phyloP scores from a whole-genome alignment of 2,888 invertebrate genomes.

The Yponomeuta evonymella region DNA sequence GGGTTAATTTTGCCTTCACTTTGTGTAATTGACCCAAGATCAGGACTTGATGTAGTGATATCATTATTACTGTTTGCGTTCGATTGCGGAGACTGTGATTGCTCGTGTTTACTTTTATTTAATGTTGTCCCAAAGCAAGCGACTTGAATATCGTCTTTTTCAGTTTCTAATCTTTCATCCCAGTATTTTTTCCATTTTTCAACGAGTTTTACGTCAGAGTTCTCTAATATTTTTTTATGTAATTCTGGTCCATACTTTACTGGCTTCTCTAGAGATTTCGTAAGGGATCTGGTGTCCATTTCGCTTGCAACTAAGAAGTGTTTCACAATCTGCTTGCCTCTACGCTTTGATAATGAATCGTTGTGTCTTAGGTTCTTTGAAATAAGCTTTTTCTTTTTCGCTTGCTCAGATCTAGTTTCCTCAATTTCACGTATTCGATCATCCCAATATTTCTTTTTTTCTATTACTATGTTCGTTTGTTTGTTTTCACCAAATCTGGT shows the following conservation, averaged over 20 bases:
- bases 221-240: constrained; percentile 10
- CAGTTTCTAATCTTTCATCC: constrained; percentile 55
- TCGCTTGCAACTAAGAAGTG: constrained; percentile 46
- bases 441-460: constrained; percentile 71
- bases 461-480: constrained; percentile 56
- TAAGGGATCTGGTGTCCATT: not conserved
- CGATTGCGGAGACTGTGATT: not conserved
- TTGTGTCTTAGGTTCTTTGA: constrained; percentile 53
- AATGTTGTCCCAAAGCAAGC: constrained; percentile 24
- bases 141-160: constrained; percentile 34
- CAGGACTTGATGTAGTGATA: not conserved
- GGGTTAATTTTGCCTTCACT: constrained; percentile 22
- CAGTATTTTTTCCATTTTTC: constrained; percentile 65
- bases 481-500: constrained; percentile 46
- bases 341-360: constrained; percentile 63
- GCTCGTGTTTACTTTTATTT: constrained; percentile 22
- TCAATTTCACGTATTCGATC: constrained; percentile 60
- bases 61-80: not conserved
- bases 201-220: constrained; percentile 43
- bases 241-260: not conserved
- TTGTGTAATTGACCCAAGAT: not conserved
- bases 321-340: constrained; percentile 60
- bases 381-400: constrained; percentile 35
- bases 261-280: not conserved
- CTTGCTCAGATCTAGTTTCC: constrained; percentile 57